Evolutionary conservation across 2,113 vertebrate species (phyloP).

Genomic region (Heloderma charlesbogerti): DNA sequence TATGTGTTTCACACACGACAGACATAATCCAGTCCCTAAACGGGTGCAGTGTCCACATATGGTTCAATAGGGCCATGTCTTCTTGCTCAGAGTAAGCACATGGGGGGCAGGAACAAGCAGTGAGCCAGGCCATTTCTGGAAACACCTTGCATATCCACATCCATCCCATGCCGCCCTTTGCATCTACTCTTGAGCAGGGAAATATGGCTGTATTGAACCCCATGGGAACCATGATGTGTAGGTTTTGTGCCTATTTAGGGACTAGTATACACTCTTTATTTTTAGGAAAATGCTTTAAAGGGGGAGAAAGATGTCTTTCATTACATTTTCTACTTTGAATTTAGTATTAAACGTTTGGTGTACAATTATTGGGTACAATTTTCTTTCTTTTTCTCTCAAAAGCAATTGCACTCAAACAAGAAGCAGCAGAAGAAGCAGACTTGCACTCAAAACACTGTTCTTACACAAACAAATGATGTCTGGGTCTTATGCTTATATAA

Average conservation of each 20-base stretch:
- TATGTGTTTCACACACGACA: not conserved
- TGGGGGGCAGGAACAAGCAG: not conserved
- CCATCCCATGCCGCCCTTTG: not conserved
- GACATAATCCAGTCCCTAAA: not conserved
- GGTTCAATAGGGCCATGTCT: not conserved
- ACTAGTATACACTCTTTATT: not conserved
- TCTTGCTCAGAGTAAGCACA: not conserved
- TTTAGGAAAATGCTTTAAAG: not conserved
- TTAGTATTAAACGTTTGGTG: not conserved
- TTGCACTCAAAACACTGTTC: not conserved
- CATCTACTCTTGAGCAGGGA: not conserved
- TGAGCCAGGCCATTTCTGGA: not conserved
- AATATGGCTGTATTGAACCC: not conserved
- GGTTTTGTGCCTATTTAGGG: not conserved
- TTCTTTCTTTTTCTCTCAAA: not conserved
- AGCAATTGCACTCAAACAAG: not conserved
- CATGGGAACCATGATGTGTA: no score
- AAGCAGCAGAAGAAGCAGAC: not conserved
- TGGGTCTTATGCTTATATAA: not conserved
- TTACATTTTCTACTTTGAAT: not conserved
- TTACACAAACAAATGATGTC: not conserved
- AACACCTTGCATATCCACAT: not conserved
- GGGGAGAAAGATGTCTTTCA: not conserved
- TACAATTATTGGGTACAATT: not conserved
- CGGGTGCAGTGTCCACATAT: not conserved